Conservation (phyloP, 2,797 vertebrate genomes). For the Propithecus deckenii region DNA sequence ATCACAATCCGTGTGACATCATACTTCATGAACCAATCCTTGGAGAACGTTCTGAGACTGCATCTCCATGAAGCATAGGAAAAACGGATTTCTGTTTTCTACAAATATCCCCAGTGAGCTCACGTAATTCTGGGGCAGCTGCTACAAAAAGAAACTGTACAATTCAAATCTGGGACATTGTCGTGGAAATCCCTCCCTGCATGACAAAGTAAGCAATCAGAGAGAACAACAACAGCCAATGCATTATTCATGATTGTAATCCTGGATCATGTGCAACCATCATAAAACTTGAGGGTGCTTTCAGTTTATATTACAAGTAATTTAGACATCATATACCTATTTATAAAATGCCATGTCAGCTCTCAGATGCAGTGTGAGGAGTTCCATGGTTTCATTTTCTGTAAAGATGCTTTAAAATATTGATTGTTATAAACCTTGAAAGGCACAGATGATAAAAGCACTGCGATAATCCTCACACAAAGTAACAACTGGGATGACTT, state of each 20-base stretch:
- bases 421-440: slow-evolving; percentile 16
- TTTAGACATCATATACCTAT: slow-evolving; percentile 44
- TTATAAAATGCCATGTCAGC: slow-evolving; percentile 51
- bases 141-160: slow-evolving; percentile 47
- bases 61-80: not conserved
- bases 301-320: slow-evolving; percentile 57
- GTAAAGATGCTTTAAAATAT: slow-evolving; percentile 48
- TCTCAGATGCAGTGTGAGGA: not conserved
- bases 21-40: not conserved
- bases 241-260: slow-evolving; percentile 62
- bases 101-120: slow-evolving; percentile 47
- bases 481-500: not conserved
- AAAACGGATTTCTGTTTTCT: slow-evolving; percentile 44
- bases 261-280: slow-evolving; percentile 38
- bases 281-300: slow-evolving; percentile 42
- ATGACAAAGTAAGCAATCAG: slow-evolving; percentile 42
- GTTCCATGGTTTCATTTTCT: slow-evolving; percentile 29
- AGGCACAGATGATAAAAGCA: slow-evolving; percentile 37
- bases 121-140: slow-evolving; percentile 47
- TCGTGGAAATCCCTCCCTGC: slow-evolving; percentile 49
- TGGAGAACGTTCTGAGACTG: slow-evolving; percentile 13
- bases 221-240: slow-evolving; percentile 47
- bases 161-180: slow-evolving; percentile 44
- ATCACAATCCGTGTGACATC: not conserved
- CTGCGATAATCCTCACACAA: not conserved